These are phyloP conservation scores for Neoarius graeffei DNA, from an alignment of 2,113 vertebrate species.

Conservation along the genomic window DNA sequence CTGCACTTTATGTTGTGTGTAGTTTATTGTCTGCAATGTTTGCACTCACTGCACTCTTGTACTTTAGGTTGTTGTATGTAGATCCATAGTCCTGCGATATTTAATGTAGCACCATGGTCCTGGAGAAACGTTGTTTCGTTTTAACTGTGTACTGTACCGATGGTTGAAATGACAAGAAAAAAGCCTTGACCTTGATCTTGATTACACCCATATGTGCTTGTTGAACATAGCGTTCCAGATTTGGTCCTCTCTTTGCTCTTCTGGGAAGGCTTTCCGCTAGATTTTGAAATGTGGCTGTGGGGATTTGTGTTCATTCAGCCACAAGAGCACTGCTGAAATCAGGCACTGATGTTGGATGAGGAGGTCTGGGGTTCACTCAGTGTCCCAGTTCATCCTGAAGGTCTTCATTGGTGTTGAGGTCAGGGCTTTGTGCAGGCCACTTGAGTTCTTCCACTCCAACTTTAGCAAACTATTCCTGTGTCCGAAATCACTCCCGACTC, in stretches of 20 bases:
- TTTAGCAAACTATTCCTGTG: neutral
- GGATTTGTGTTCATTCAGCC: neutral
- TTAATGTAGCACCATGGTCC: no score
- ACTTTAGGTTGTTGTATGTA: no score
- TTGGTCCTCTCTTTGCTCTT: neutral
- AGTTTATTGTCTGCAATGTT: no score
- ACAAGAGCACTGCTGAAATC: no score
- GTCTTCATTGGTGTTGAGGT: neutral
- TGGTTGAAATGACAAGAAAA: no score
- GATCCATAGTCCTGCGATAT: no score
- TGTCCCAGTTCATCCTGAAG: neutral
- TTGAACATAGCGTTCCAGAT: neutral
- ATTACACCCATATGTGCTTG: neutral
- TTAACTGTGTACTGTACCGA: no score
- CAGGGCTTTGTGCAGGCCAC: neutral
- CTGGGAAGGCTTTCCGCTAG: neutral
- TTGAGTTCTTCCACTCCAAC: neutral
- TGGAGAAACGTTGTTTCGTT: no score
- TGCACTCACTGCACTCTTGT: no score
- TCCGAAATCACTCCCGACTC: no score
- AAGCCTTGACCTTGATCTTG: no score
- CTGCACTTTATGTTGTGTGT: no score
- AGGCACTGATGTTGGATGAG: neutral
- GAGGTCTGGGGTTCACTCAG: neutral
- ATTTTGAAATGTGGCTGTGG: neutral